phyloP scores from a whole-genome alignment of 2,888 invertebrate genomes.

The Creontiades dilutus region DNA sequence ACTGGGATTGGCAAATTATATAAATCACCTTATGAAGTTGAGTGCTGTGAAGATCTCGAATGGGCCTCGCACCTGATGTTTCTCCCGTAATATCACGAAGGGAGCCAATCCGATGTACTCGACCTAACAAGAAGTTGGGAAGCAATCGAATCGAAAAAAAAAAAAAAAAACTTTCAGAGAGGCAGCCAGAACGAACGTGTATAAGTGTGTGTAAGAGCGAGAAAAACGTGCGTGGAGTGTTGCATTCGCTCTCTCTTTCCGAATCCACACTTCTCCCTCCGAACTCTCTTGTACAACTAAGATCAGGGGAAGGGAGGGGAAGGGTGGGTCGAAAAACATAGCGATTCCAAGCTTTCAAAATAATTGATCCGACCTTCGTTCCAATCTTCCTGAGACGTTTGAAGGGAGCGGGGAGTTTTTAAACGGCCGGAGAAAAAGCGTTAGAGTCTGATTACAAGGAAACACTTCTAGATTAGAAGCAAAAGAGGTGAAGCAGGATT shows the following conservation, averaged over 20 bases:
- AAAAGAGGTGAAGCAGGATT: constrained; percentile 7
- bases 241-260: background rate
- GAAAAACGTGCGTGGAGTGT: constrained; percentile 24
- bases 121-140: background rate
- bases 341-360: constrained; percentile 66
- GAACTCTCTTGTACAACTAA: background rate
- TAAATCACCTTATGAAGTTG: too few relatives aligned
- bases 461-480: constrained; percentile 56
- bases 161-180: too few relatives aligned
- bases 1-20: too few relatives aligned
- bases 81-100: background rate
- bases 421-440: constrained; percentile 37
- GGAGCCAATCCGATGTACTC: background rate
- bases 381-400: constrained; percentile 22
- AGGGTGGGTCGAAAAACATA: constrained; percentile 24
- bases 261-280: background rate
- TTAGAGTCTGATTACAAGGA: constrained; percentile 56
- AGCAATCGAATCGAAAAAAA: constrained; percentile 41
- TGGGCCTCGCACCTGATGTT: background rate
- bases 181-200: background rate
- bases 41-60: too few relatives aligned
- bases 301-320: background rate
- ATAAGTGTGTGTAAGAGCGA: background rate
- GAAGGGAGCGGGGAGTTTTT: constrained; percentile 24
- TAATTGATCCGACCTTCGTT: constrained; percentile 68